Conservation (phyloP, 2,888 invertebrate species). For the Ormyrus rosae region DNA sequence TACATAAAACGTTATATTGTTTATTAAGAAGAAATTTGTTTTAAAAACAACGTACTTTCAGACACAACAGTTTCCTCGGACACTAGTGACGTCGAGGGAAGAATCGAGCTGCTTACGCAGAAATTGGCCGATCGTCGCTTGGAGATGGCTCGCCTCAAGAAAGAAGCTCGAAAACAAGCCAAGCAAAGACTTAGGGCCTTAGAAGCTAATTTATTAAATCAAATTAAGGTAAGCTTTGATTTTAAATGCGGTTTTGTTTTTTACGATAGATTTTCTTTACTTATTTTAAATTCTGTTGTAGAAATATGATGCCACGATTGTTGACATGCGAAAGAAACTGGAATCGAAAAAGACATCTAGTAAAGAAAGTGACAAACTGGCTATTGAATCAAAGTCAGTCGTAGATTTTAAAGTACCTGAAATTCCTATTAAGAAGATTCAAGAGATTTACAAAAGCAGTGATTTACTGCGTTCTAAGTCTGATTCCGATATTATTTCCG, state of each 20-base stretch:
- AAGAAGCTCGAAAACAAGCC: slow-evolving; percentile 71
- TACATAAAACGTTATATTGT: slow-evolving; percentile 17
- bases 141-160: slow-evolving; percentile 72
- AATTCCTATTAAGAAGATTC: slow-evolving; percentile 71
- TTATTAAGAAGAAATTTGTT: slow-evolving; percentile 31
- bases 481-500: slow-evolving; percentile 68
- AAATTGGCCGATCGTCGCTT: slow-evolving; percentile 71
- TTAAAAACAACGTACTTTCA: slow-evolving; percentile 54
- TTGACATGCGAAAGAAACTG: slow-evolving; percentile 73
- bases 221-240: slow-evolving; percentile 65
- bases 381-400: slow-evolving; percentile 71
- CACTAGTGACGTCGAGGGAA: slow-evolving; percentile 72
- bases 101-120: slow-evolving; percentile 72
- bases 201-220: slow-evolving; percentile 72
- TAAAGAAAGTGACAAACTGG: slow-evolving; percentile 69
- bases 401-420: slow-evolving; percentile 73
- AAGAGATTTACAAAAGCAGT: slow-evolving; percentile 71
- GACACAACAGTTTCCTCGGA: slow-evolving; percentile 74
- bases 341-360: slow-evolving; percentile 66
- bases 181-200: slow-evolving; percentile 71
- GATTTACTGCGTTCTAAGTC: slow-evolving; percentile 71
- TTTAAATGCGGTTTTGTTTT: background rate
- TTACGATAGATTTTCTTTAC: background rate
- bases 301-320: slow-evolving; percentile 73
- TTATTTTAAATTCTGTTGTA: slow-evolving; percentile 41